Conservation (phyloP, 2,797 vertebrate species). For the Macropus fuliginosus region DNA sequence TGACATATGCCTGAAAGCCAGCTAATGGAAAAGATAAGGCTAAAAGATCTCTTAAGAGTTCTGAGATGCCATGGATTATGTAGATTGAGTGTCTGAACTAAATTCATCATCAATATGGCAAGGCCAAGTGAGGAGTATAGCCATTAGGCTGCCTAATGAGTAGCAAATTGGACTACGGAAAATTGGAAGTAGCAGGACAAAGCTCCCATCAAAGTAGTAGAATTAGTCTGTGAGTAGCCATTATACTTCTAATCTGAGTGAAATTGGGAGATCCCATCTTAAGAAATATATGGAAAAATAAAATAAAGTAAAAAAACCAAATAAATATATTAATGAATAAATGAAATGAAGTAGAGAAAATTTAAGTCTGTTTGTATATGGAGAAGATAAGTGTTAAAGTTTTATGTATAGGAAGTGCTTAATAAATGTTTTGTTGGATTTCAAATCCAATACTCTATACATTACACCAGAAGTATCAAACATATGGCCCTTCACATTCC, state of each 20-base stretch:
- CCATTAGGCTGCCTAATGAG: background rate
- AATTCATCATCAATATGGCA: background rate
- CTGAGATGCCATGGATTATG: background rate
- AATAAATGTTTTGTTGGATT: background rate
- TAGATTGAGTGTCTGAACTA: background rate
- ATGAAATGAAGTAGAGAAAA: background rate
- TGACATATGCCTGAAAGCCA: background rate
- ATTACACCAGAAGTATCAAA: background rate
- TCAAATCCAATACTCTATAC: background rate
- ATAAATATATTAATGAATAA: background rate
- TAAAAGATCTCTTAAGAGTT: background rate
- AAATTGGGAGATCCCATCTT: background rate
- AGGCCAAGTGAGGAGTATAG: background rate
- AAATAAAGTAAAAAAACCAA: background rate
- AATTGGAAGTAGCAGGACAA: background rate
- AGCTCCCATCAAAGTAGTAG: background rate
- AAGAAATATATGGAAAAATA: background rate
- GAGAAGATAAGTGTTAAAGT: background rate
- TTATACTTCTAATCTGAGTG: background rate
- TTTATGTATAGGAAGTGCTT: background rate
- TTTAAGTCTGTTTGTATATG: background rate
- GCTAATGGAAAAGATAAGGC: background rate
- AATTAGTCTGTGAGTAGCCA: background rate
- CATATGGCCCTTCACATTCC: background rate
- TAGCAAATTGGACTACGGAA: background rate